Conservation (phyloP, 2,113 vertebrate genomes). For the Notiomystis cincta region DNA sequence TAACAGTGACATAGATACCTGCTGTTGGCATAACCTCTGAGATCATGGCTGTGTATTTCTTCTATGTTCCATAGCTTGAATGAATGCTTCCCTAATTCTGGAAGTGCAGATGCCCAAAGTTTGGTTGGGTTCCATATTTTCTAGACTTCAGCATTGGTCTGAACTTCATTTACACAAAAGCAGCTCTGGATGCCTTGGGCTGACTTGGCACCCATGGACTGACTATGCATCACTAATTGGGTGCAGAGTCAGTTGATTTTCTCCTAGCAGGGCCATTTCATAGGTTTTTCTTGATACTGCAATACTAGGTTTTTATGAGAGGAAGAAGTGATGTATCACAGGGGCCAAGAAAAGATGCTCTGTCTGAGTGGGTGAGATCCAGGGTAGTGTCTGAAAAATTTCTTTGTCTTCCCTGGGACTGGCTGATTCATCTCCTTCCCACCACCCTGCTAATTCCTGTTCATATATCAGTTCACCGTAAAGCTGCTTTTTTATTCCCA, state of each 20-base stretch:
- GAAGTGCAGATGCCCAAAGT: not conserved
- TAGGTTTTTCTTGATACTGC: not conserved
- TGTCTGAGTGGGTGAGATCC: conserved; percentile 55
- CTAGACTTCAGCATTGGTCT: not conserved
- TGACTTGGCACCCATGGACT: not conserved
- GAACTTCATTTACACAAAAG: not conserved
- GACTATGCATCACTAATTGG: not conserved
- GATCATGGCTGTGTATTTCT: not conserved
- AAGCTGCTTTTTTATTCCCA: conserved; percentile 27
- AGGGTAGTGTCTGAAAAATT: conserved; percentile 39
- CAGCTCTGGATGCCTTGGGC: not conserved
- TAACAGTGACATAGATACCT: not conserved
- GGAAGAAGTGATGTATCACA: conserved; percentile 9
- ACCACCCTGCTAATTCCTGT: conserved; percentile 38
- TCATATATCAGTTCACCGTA: conserved; percentile 14
- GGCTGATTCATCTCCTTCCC: conserved; percentile 59
- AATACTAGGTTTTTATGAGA: not conserved
- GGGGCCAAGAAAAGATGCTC: conserved; percentile 40
- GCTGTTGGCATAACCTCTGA: not conserved
- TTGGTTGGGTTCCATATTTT: not conserved
- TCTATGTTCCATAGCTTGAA: not conserved
- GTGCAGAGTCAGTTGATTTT: not conserved
- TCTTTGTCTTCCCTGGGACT: conserved; percentile 48
- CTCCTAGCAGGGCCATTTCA: not conserved
- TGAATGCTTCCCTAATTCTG: not conserved